Evolutionary conservation across 2,888 invertebrate genomes (phyloP), one percentile per base, ranked within the genome.

Genomic region (Drosophila engyochracea): DNA sequence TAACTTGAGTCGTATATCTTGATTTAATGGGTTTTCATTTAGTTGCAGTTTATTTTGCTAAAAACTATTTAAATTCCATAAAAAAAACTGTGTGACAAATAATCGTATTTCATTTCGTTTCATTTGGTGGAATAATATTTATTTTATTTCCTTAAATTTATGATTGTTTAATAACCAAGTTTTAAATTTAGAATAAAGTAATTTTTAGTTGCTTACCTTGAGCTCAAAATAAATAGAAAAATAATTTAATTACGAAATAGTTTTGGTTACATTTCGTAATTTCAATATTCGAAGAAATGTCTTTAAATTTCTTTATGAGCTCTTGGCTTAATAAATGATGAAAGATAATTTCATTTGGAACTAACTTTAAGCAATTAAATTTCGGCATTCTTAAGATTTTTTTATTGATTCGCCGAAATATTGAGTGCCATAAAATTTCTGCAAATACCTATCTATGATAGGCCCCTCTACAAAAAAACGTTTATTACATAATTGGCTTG

Each of bases 1-100:
- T 49, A 55, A 47, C 25, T 31, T 5, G 16, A 25, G 62, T 70
- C 66, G 51, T 81, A 70, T 74, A 65, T 81, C 82, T 79, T 86
- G 57, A 84, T 86, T 62, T 64, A 59, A 68, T 57, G 4, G 33
- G 51, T 25, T 44, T 70, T 54, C n/a, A 19, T 63, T 31, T 52
- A 35, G 52, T 52, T 51, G 22, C 37, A 41, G n/a, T 44, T 69
- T 53, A 60, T 53, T 53, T 47, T 22, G 7, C 44, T 47, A 14
- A 2, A 6, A 47, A 22, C 14, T 22, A 14, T 47, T 22, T 47
- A 4, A 22, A 12, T 22, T 6, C 44, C 22, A 7, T 1, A 4
- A 6, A 7, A 6, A 7, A 3, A 47, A 3, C 33, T 7, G 14
- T 22, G 0, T 7, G 4, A 14, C 22, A 22, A 1, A 7, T 4